Evolutionary conservation across 2,797 vertebrate genomes (phyloP).

Genomic region (Helarctos malayanus): DNA sequence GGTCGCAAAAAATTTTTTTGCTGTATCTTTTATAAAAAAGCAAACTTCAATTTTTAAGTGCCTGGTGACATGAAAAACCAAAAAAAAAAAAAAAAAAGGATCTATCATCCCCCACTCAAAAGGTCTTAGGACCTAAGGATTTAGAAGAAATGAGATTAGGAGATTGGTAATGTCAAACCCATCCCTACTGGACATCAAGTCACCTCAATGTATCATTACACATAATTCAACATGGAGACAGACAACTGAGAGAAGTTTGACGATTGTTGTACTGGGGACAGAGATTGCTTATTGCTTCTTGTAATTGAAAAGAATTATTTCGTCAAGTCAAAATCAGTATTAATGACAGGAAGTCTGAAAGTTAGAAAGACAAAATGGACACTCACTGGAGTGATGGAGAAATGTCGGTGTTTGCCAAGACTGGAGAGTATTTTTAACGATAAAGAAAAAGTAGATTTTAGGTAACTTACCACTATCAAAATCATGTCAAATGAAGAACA

Average conservation of each 20-base stretch:
- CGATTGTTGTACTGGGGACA: conserved; percentile 80
- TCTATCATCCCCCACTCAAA: conserved; percentile 61
- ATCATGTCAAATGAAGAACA: neutral
- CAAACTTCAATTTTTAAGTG: conserved; percentile 31
- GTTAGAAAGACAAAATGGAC: conserved; percentile 75
- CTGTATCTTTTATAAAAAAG: neutral
- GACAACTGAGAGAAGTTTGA: conserved; percentile 79
- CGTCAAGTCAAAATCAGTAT: conserved; percentile 80
- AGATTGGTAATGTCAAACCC: conserved; percentile 80
- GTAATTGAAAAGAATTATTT: conserved; percentile 83
- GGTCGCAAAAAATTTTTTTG: neutral
- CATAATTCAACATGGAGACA: conserved; percentile 85
- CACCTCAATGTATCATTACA: conserved; percentile 76
- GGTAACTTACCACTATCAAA: conserved; percentile 2
- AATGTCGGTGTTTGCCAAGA: neutral
- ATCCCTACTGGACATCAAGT: conserved; percentile 79
- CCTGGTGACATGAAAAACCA: neutral
- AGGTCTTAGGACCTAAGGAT: conserved; percentile 74
- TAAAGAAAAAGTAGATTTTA: conserved; percentile 34
- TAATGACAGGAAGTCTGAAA: conserved; percentile 74
- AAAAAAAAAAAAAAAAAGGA: neutral
- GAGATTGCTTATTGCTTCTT: conserved; percentile 86
- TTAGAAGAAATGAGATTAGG: conserved; percentile 67
- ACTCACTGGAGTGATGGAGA: neutral
- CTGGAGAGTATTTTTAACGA: neutral